Evolutionary conservation across 2,113 vertebrate species (phyloP), one percentile per base, ranked within the genome.

Genomic region (Vidua macroura): DNA sequence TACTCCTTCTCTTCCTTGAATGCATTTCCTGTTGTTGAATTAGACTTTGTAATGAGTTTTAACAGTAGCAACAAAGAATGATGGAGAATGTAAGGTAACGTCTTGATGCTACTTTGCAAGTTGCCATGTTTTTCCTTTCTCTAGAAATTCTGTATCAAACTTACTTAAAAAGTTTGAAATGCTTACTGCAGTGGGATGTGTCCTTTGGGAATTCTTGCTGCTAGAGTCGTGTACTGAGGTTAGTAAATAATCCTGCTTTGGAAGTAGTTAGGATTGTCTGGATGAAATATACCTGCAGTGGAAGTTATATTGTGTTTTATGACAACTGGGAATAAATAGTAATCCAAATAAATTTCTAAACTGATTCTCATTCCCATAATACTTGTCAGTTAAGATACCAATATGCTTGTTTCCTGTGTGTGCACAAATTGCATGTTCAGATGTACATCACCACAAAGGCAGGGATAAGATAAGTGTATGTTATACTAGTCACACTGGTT

Each of bases 161-260:
- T 51, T 60, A 27, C 17, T 41, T 59, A 2, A 73, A 73, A 63
- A 43, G 7, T 77, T 55, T 33, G 15, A 48, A 46, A 49, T 30
- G 9, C 35, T 14, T 49, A 6, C 9, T 43, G 18, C 49, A 23
- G 76, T 70, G 35, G 10, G 15, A 53, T 79, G 8, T 51, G 59
- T 88, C n/a, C 79, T 18, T 52, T 60, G 27, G 46, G 24, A 30
- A 8, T n/a, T 72, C 46, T 56, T 76, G 41, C 49, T 92, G 74
- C 62, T 81, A 27, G 3, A 48, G 59, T 84, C 83, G 41, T 48
- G 19, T 53, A 27, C 16, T 63, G 73, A 86, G 27, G 35, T 85
- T 33, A 67, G 73, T 75, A 74, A 97, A 94, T 62, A 72, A 64
- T 79, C 27, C 44, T 85, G 33, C 28, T 87, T 43, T 85, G n/a